Base-by-base conservation (phyloP, 2,888 invertebrate genomes). In the Lycia hirtaria region DNA sequence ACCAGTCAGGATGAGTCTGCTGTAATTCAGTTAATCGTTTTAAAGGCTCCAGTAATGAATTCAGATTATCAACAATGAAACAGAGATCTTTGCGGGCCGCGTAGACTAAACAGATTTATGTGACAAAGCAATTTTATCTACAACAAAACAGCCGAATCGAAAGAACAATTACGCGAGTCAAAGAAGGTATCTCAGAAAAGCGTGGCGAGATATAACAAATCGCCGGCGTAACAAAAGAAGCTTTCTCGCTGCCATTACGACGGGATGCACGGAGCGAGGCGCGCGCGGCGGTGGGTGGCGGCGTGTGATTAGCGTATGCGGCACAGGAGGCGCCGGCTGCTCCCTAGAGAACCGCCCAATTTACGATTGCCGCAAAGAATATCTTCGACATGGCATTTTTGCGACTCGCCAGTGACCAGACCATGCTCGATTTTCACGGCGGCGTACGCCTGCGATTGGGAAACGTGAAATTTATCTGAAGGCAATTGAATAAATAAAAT, bases 111-210 rank as follows among this genome's bases (percentile, higher is more conserved):
- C 83, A 83, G 89, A 87, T 88, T 87, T 85, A 75, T 82, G 85
- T 88, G 89, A 91, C 88, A 91, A 91, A 91, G 91, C 90, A 79
- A 52, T 86, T 88, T 87, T 87, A 84, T 78, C 75, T 80, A 80
- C 83, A 88, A 88, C 85, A 88, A 88, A 89, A 87, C 87, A 81
- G 75, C 74, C 80, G 81, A 86, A 85, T 85, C 78, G 81, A 89
- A 90, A 90, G 88, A 91, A 92, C 91, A 92, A 92, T 92, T 87
- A 90, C 83, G 81, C 76, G 82, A 87, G 86, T 88, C 88, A 89
- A 88, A 89, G 85, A 84, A 83, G 87, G 85, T 89, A 85, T 86
- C 83, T 82, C 69, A 72, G 84, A 79, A 88, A 87, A 84, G 86
- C 84, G 85, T 78, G 83, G 77, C 78, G 85, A 87, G 86, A 90